Percentiles rank a stretch among this genome's conserved stretches.
Evolutionary conservation across 1,140 invertebrate species (phyloP).

Genomic region (Lucilia cuprina): DNA sequence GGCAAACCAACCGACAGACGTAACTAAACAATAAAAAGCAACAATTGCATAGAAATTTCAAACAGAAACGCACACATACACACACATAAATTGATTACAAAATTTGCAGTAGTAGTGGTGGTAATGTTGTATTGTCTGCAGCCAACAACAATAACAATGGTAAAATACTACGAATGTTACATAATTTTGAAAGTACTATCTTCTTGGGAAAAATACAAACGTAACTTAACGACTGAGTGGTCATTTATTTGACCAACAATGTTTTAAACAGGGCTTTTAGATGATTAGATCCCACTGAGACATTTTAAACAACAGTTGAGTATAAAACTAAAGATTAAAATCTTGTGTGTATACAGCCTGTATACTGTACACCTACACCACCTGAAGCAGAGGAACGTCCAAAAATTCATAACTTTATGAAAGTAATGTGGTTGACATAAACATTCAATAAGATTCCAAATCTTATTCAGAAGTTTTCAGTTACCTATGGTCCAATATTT

Average conservation of each 20-base stretch:
- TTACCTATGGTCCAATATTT: too few relatives aligned
- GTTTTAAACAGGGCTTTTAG: background rate
- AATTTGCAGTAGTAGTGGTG: background rate
- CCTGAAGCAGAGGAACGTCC: too few relatives aligned
- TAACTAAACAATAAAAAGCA: background rate
- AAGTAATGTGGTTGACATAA: too few relatives aligned
- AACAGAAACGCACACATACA: background rate
- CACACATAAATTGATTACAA: background rate
- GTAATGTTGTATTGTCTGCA: background rate
- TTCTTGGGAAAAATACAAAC: background rate
- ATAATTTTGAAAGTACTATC: background rate
- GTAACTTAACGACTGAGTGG: background rate
- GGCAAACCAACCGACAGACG: background rate
- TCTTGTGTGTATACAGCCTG: too few relatives aligned
- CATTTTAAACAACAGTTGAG: background rate
- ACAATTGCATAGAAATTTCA: background rate
- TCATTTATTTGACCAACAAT: constrained; percentile 2
- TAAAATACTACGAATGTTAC: background rate
- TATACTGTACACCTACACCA: too few relatives aligned
- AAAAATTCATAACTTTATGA: too few relatives aligned
- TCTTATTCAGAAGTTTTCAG: too few relatives aligned
- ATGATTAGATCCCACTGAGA: background rate
- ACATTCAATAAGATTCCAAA: too few relatives aligned
- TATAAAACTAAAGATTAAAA: too few relatives aligned
- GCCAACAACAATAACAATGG: background rate